Conservation (phyloP, 2,113 vertebrate species). For the Galemys pyrenaicus region DNA sequence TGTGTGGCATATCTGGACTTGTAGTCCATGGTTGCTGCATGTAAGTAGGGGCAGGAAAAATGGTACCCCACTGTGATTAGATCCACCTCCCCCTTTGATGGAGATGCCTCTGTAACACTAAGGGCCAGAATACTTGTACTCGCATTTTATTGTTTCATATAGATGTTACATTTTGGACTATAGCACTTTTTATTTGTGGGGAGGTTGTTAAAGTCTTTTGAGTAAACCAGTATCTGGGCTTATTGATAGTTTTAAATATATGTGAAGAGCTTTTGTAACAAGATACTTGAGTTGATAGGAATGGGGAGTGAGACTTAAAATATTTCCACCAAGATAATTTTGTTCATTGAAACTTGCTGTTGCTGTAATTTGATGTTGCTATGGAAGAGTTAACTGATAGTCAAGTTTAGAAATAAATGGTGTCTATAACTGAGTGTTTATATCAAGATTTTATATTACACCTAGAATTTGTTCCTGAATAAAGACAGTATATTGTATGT, state of each 20-base stretch:
- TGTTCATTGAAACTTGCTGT: neutral
- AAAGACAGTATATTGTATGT: neutral
- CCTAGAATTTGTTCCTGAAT: neutral
- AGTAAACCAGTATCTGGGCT: neutral
- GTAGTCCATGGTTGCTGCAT: no score
- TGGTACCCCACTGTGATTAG: no score
- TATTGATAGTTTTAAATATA: neutral
- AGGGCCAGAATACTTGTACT: no score
- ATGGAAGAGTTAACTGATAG: neutral
- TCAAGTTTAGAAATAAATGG: neutral
- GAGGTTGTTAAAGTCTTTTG: neutral
- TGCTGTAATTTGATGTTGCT: neutral
- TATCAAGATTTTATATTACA: conserved; percentile 4
- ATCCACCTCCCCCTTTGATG: no score
- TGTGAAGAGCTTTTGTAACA: neutral
- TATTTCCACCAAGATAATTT: neutral
- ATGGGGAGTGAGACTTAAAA: neutral
- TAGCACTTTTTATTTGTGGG: neutral
- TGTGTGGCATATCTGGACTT: no score
- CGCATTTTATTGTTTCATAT: neutral
- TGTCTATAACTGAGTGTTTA: neutral
- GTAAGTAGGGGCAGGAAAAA: no score
- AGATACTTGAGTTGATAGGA: neutral
- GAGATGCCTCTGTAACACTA: no score
- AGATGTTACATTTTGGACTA: neutral